phyloP scores from a whole-genome alignment of 2,888 invertebrate species.

The Andrena camellia region DNA sequence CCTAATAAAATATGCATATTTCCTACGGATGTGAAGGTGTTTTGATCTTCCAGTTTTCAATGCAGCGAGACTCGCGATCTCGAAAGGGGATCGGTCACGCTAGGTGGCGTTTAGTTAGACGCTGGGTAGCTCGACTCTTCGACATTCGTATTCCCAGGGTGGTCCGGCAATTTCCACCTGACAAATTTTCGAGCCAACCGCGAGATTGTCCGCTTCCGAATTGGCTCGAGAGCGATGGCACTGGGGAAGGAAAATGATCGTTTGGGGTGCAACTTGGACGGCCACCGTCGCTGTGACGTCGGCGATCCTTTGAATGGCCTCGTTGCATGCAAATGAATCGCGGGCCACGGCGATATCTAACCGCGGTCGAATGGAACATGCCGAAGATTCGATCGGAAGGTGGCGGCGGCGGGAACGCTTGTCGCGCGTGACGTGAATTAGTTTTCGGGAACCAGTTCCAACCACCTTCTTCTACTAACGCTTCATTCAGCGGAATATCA shows the following conservation, averaged over 20 bases:
- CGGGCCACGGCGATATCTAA: conserved; percentile 26
- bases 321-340: conserved; percentile 64
- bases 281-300: conserved; percentile 37
- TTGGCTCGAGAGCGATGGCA: conserved; percentile 57
- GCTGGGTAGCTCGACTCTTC: conserved; percentile 21
- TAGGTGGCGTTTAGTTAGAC: conserved; percentile 28
- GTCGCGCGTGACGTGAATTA: conserved; percentile 35
- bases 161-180: conserved; percentile 68
- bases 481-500: conserved; percentile 8
- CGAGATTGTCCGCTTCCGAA: conserved; percentile 73
- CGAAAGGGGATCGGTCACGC: conserved; percentile 1
- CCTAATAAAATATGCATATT: not conserved
- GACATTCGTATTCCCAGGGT: conserved; percentile 74
- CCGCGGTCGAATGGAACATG: conserved; percentile 42
- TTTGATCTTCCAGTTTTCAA: conserved; percentile 2
- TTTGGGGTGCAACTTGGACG: conserved; percentile 52
- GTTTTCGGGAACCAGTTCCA: conserved; percentile 2
- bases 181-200: conserved; percentile 71
- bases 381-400: conserved; percentile 49
- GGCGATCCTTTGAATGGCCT: conserved; percentile 48
- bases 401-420: conserved; percentile 4
- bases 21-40: conserved; percentile 14
- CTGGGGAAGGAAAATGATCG: conserved; percentile 50
- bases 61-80: conserved; percentile 1
- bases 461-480: not conserved